Conservation (phyloP, 2,888 invertebrate genomes). For the Cordilura impudica region DNA sequence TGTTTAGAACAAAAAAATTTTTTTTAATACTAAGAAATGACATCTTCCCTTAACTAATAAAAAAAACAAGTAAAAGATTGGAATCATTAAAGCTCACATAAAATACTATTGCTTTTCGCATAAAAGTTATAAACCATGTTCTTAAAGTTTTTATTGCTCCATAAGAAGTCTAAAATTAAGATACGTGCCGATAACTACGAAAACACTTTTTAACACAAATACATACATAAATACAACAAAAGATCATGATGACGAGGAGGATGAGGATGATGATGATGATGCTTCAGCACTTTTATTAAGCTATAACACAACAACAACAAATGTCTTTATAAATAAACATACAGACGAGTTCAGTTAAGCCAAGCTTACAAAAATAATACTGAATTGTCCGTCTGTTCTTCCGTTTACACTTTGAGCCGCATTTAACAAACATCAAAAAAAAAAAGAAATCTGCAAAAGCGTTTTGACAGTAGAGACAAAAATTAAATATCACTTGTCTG, state of each 20-base stretch:
- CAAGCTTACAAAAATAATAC: constrained; percentile 11
- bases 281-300: constrained; percentile 30
- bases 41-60: neutral
- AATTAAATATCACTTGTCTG: constrained; percentile 42
- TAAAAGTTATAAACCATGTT: constrained; percentile 7
- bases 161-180: constrained; percentile 21
- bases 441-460: neutral
- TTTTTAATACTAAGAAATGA: no score
- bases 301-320: constrained; percentile 18
- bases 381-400: neutral
- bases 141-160: constrained; percentile 23
- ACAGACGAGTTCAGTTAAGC: neutral
- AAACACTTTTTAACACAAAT: constrained; percentile 12
- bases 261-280: neutral
- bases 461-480: constrained; percentile 32
- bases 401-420: neutral
- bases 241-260: neutral
- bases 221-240: neutral
- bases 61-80: no score
- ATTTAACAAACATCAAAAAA: no score
- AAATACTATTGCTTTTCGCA: neutral
- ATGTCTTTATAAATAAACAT: neutral
- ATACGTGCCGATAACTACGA: constrained; percentile 36
- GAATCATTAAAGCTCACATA: neutral
- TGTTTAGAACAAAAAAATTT: no score